phyloP scores from a whole-genome alignment of 1,140 invertebrate species.

The Whitmania pigra region DNA sequence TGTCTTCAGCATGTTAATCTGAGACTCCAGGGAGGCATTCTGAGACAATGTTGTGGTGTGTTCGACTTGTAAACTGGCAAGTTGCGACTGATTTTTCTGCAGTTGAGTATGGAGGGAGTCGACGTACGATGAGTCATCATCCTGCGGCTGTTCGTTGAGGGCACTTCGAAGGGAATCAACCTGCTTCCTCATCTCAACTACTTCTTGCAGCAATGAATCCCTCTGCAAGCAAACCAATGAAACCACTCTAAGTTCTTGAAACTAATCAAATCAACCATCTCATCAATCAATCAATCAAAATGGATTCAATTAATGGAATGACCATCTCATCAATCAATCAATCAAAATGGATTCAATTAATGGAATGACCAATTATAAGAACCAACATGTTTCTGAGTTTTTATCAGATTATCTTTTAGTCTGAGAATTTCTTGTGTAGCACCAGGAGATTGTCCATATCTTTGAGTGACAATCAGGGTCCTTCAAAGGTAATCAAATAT shows the following conservation, averaged over 20 bases:
- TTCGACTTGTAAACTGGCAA: background rate
- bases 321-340: background rate
- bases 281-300: background rate
- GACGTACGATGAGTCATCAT: background rate
- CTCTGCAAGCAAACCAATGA: background rate
- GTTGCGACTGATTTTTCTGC: background rate
- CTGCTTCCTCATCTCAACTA: background rate
- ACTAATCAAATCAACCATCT: background rate
- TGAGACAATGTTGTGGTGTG: background rate
- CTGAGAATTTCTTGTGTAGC: conserved; percentile 7
- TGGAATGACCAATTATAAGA: background rate
- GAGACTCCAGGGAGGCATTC: background rate
- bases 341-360: background rate
- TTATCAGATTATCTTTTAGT: background rate
- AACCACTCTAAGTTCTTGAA: background rate
- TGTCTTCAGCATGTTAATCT: background rate
- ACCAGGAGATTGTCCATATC: background rate
- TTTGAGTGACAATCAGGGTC: conserved; percentile 1
- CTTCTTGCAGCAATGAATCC: background rate
- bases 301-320: background rate
- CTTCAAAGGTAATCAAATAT: background rate
- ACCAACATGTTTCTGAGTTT: conserved; percentile 3
- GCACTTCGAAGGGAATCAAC: background rate
- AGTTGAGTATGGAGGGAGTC: background rate
- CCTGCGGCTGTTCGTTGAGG: background rate